These are phyloP conservation scores for Colossoma macropomum DNA, from an alignment of 2,113 vertebrate genomes.

Conservation along the genomic window DNA sequence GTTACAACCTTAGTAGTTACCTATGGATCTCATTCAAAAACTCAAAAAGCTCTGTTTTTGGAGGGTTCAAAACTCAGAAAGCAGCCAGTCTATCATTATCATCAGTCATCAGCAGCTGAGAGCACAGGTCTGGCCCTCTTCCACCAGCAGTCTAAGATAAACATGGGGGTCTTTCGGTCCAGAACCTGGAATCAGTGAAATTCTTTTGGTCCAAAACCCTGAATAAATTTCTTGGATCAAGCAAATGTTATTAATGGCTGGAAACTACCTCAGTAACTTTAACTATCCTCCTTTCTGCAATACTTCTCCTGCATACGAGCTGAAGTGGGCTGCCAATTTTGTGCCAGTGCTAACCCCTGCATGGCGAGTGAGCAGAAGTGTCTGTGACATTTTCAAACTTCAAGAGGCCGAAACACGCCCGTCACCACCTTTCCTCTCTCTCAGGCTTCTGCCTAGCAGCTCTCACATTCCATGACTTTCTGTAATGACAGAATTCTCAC, in stretches of 20 bases:
- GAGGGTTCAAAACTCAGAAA: not conserved
- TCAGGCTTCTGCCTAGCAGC: not conserved
- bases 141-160: not conserved
- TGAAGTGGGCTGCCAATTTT: not conserved
- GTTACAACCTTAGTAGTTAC: too few relatives aligned
- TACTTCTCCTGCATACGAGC: not conserved
- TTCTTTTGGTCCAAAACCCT: not conserved
- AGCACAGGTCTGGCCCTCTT: not conserved
- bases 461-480: not conserved
- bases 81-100: not conserved
- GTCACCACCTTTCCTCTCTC: not conserved
- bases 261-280: not conserved
- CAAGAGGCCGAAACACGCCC: not conserved
- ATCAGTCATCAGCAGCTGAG: not conserved
- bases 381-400: not conserved
- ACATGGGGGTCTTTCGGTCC: not conserved
- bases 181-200: not conserved
- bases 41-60: not conserved
- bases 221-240: not conserved
- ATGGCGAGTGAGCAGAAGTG: not conserved
- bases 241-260: not conserved
- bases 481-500: not conserved
- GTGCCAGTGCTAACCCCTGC: too few relatives aligned
- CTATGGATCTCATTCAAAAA: not conserved
- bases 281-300: not conserved